Base-by-base conservation (phyloP, 2,797 vertebrate species). In the Poecile montanus region DNA sequence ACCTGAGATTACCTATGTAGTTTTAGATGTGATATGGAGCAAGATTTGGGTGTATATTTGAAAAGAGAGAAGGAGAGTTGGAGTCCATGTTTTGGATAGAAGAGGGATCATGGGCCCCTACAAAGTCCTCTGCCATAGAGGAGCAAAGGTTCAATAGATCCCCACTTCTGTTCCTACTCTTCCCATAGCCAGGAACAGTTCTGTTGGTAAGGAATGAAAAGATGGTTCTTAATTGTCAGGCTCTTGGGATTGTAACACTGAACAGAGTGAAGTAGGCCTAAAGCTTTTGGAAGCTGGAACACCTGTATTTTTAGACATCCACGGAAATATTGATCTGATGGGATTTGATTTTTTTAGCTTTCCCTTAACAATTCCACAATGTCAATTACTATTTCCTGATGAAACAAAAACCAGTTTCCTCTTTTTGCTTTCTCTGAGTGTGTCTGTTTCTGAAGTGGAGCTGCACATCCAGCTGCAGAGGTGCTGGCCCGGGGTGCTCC, bases 381-480 rank as follows among this genome's bases (percentile, higher is more conserved):
- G 85, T 61, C 45, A 29, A 12, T 92, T 88, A 75, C 25, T 88
- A 71, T 84, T 18, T 80, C 54, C 57, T 51, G 50, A 70, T 61
- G 53, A 60, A 91, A 85, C n/a, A 86, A 68, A 93, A 80, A 26
- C 4, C n/a, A 67, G n/a, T 85, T 71, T 89, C 60, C 54, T 96
- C 63, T 57, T 70, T 74, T 68, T 85, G 29, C 48, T 87, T 29
- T 48, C 36, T 85, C 47, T 70, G 45, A 74, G 66, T 8, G 1
- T 66, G 21, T n/a, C 27, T 58, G 3, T 29, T n/a, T 78, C 60
- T 70, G 66, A 34, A 76, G 56, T 30, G 48, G 63, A 85, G 44
- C 85, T 73, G 42, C 38, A 19, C 9, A 32, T 79, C 21, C 45
- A 82, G 45, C 83, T 70, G 63, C n/a, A 26, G 50, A 47, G 83